These are phyloP conservation scores for Petrocephalus microphthalmus DNA, from an alignment of 2,113 vertebrate species.

Conservation along the genomic window DNA sequence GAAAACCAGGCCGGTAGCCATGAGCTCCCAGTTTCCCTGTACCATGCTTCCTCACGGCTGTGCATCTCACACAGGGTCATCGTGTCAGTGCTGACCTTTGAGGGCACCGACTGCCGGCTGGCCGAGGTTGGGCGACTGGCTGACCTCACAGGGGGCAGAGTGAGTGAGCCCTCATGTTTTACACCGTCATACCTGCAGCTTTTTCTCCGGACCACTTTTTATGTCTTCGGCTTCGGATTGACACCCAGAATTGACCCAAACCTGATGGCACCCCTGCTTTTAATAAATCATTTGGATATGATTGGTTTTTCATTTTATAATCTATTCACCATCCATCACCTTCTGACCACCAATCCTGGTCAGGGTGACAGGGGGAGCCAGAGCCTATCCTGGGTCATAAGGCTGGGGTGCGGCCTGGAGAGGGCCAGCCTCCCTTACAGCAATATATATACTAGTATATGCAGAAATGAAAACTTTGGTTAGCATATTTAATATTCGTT, in stretches of 20 bases:
- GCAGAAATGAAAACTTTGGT: not conserved
- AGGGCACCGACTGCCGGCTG: constrained; percentile 52
- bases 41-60: not conserved
- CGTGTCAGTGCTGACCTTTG: constrained; percentile 56
- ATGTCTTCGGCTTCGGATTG: not conserved
- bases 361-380: not conserved
- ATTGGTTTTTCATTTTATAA: not conserved
- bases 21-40: not conserved
- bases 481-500: not conserved
- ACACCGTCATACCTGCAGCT: not conserved
- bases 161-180: constrained; percentile 25
- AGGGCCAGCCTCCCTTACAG: not conserved
- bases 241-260: not conserved
- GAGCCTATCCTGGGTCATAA: not conserved
- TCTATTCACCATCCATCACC: not conserved
- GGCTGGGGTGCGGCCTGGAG: not conserved
- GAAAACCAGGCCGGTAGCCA: not conserved
- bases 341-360: not conserved
- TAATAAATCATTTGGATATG: not conserved
- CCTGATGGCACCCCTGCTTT: not conserved
- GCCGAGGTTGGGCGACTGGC: constrained; percentile 51
- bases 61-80: constrained; percentile 43
- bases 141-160: constrained; percentile 53
- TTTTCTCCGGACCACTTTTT: not conserved
- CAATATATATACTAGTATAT: not conserved